Conservation (phyloP, 2,113 vertebrate species). For the Cnemophilus loriae region DNA sequence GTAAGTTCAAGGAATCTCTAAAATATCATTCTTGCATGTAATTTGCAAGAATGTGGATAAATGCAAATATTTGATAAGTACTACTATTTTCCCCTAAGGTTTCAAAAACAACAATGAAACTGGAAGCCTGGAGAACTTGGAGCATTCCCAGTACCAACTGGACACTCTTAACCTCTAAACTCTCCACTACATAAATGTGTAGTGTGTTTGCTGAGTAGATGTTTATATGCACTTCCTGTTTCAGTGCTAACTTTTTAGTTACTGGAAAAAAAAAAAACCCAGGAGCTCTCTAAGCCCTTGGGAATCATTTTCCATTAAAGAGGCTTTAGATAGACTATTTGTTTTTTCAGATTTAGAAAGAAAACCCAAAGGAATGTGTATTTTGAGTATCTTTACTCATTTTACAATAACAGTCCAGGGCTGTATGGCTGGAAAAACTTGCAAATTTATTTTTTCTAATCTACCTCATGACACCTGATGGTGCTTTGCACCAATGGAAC, state of each 20-base stretch:
- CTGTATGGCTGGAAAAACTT: not conserved
- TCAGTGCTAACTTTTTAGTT: constrained; percentile 59
- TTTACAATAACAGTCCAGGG: constrained; percentile 24
- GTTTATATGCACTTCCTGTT: constrained; percentile 70
- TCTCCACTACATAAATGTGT: constrained; percentile 49
- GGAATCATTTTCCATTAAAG: constrained; percentile 70
- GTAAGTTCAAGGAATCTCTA: not conserved
- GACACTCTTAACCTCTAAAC: constrained; percentile 62
- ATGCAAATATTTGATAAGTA: constrained; percentile 61
- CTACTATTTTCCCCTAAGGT: constrained; percentile 58
- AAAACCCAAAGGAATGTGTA: constrained; percentile 46
- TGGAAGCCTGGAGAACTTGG: constrained; percentile 31
- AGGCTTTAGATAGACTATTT: constrained; percentile 49
- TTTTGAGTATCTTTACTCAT: constrained; percentile 53
- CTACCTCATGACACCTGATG: not conserved
- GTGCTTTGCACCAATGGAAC: not conserved
- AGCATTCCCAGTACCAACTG: constrained; percentile 64
- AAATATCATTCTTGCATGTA: not conserved
- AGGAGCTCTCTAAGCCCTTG: constrained; percentile 57
- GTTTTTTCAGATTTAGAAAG: constrained; percentile 62
- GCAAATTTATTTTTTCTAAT: constrained; percentile 13
- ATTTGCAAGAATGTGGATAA: constrained; percentile 40
- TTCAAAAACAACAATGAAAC: constrained; percentile 27
- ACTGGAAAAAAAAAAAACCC: constrained; percentile 59
- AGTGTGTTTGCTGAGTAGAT: constrained; percentile 53